Evolutionary conservation across 1,140 invertebrate species (phyloP).

Genomic region (Epicauta chinensis): DNA sequence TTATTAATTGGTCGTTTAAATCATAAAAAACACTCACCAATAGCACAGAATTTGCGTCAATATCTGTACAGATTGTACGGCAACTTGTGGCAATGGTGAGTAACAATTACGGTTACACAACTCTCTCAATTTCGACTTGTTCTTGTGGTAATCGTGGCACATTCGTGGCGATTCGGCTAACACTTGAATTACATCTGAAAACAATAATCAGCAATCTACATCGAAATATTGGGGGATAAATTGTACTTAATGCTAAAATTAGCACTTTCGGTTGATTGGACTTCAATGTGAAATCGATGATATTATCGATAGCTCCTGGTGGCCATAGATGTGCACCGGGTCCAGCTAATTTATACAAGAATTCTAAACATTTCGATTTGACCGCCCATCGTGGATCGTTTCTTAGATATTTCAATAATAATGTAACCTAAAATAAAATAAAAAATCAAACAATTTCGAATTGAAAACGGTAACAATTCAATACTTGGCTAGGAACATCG

Average conservation of each 20-base stretch:
- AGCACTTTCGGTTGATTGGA: conserved; percentile 34
- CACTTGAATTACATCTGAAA: conserved; percentile 44
- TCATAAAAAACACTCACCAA: conserved; percentile 43
- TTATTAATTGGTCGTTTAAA: neutral
- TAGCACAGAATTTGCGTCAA: conserved; percentile 61
- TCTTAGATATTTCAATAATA: conserved; percentile 52
- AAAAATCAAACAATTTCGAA: neutral
- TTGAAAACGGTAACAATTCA: neutral
- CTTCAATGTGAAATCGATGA: conserved; percentile 36
- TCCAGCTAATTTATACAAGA: conserved; percentile 69
- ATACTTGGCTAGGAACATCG: conserved; percentile 82
- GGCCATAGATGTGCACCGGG: conserved; percentile 79
- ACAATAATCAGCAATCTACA: conserved; percentile 7
- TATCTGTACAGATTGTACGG: conserved; percentile 63
- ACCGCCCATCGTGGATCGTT: conserved; percentile 63
- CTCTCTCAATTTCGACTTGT: conserved; percentile 48
- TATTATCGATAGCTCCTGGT: conserved; percentile 48
- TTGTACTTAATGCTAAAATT: conserved; percentile 40
- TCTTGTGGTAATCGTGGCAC: conserved; percentile 47
- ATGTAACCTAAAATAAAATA: conserved; percentile 44
- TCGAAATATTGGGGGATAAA: neutral
- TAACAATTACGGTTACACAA: conserved; percentile 53
- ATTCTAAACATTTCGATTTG: conserved; percentile 65
- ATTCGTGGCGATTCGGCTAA: conserved; percentile 51
- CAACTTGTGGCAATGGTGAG: conserved; percentile 55